Conservation (phyloP, 1,140 invertebrate species). For the Portunus trituberculatus region DNA sequence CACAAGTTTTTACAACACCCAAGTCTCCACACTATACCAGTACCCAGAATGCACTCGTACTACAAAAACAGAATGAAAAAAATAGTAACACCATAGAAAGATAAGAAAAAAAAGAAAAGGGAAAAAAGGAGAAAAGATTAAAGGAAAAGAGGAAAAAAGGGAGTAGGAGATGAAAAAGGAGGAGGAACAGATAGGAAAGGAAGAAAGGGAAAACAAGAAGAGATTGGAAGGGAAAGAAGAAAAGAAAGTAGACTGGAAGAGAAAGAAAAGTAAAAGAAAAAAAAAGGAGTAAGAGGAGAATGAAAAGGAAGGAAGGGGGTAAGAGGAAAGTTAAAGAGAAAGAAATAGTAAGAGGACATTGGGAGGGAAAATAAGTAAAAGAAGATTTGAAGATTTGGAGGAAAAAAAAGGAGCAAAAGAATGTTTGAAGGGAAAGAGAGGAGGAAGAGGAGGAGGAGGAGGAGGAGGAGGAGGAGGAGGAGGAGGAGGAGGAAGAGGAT, state of each 20-base stretch:
- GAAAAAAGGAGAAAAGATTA: background rate
- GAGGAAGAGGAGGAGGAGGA: too few relatives aligned
- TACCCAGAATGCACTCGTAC: too few relatives aligned
- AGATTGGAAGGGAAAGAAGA: background rate
- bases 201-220: too few relatives aligned
- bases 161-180: background rate
- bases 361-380: background rate
- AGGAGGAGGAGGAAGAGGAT: too few relatives aligned
- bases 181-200: background rate
- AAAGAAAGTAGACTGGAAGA: too few relatives aligned
- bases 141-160: background rate
- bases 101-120: background rate
- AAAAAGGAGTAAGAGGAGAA: background rate
- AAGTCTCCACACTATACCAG: too few relatives aligned
- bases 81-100: background rate
- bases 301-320: background rate
- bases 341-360: background rate
- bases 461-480: too few relatives aligned
- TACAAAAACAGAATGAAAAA: too few relatives aligned
- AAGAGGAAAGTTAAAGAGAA: background rate
- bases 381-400: background rate
- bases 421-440: too few relatives aligned
- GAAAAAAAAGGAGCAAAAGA: too few relatives aligned
- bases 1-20: too few relatives aligned
- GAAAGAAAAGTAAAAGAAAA: background rate